Evolutionary conservation across 2,797 vertebrate species (phyloP).

Genomic region (Dendrocincla fuliginosa): DNA sequence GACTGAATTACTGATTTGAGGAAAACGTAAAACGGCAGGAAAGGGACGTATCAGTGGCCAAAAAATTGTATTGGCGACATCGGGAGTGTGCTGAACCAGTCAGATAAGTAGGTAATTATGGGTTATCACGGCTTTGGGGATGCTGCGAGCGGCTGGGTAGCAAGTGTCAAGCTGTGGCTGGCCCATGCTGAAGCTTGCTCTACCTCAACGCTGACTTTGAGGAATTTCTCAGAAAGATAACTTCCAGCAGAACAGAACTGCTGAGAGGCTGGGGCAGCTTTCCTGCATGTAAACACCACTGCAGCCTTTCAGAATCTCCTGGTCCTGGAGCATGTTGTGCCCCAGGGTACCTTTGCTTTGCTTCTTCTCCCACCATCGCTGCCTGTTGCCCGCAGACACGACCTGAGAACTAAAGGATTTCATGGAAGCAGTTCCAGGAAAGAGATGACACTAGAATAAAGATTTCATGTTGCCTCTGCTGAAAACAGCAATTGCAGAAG

Average conservation of each 20-base stretch:
- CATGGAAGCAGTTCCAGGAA: neutral
- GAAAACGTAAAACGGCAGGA: neutral
- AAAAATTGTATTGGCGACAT: neutral
- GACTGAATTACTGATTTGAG: neutral
- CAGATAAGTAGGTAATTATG: neutral
- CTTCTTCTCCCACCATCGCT: neutral
- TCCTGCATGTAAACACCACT: rapidly evolving
- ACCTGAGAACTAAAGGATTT: neutral
- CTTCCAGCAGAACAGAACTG: neutral
- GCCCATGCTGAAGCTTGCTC: neutral
- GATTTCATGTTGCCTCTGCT: neutral
- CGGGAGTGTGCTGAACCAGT: neutral
- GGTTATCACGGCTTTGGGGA: neutral
- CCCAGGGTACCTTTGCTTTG: neutral
- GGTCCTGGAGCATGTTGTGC: neutral
- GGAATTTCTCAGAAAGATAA: neutral
- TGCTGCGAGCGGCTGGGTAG: neutral
- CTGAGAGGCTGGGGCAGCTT: neutral
- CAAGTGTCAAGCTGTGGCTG: neutral
- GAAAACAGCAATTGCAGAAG: neutral
- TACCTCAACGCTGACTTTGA: neutral
- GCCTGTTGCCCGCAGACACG: neutral
- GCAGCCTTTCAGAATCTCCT: rapidly evolving
- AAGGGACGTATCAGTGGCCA: neutral
- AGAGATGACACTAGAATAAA: neutral